These are phyloP conservation scores for Acropternis orthonyx DNA, from an alignment of 2,797 vertebrate genomes.

Conservation along the genomic window DNA sequence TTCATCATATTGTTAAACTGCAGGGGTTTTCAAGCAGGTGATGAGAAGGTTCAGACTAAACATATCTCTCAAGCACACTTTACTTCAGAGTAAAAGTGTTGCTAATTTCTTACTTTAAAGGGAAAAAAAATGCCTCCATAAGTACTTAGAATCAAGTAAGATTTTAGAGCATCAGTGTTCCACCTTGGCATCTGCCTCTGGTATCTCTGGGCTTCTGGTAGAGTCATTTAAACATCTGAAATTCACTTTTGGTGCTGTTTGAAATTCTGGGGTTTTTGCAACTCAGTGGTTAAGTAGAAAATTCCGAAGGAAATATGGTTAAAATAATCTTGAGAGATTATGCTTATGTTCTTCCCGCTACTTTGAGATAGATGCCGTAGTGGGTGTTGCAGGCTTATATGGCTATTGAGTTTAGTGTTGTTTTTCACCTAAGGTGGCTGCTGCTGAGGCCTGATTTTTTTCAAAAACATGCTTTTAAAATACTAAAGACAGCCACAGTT, in stretches of 20 bases:
- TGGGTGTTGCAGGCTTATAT: background rate
- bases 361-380: background rate
- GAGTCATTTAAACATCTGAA: background rate
- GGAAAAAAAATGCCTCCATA: background rate
- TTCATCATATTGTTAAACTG: background rate
- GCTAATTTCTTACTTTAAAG: background rate
- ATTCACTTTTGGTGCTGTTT: background rate
- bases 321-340: background rate
- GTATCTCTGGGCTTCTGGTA: background rate
- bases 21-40: background rate
- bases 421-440: background rate
- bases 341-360: background rate
- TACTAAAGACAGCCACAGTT: background rate
- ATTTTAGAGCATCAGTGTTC: background rate
- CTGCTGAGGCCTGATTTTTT: background rate
- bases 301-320: background rate
- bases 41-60: background rate
- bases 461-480: background rate
- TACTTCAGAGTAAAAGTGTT: background rate
- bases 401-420: background rate
- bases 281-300: background rate
- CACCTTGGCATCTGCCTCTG: background rate
- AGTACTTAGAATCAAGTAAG: background rate
- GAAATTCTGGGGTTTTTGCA: background rate
- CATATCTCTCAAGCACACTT: background rate